A percentile compares a stretch with the other conserved stretches of the same genome.
Conservation (phyloP, 2,888 invertebrate species). For the Coenonympha arcania region DNA sequence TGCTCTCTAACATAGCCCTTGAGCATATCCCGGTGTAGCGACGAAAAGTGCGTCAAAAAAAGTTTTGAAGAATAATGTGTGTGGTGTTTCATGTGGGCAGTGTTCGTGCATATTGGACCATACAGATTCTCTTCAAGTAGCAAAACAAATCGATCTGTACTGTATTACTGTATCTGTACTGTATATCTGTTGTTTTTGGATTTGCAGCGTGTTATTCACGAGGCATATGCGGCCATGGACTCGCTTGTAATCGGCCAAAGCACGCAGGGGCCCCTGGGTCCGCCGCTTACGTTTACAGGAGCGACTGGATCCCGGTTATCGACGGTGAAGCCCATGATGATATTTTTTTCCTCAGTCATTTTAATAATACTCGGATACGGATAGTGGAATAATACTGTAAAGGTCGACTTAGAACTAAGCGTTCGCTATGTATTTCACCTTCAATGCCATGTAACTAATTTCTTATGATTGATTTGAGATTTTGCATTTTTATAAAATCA, state of each 20-base stretch:
- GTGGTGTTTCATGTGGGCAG: too few relatives aligned
- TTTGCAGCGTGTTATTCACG: slow-evolving; percentile 59
- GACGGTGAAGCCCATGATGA: slow-evolving; percentile 1
- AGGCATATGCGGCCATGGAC: slow-evolving; percentile 61
- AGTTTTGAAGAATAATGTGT: too few relatives aligned
- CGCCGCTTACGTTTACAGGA: slow-evolving; percentile 31
- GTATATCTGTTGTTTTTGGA: too few relatives aligned
- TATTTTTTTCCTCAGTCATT: neutral
- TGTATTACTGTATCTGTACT: too few relatives aligned
- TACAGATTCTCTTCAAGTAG: too few relatives aligned
- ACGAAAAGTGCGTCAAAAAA: too few relatives aligned
- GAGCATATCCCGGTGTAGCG: too few relatives aligned
- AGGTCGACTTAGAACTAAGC: neutral
- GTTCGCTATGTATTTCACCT: too few relatives aligned
- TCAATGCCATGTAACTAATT: neutral
- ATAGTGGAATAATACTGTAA: neutral
- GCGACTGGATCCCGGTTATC: slow-evolving; percentile 15
- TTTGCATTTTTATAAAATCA: neutral
- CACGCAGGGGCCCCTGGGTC: slow-evolving; percentile 29
- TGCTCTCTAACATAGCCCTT: too few relatives aligned
- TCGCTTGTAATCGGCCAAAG: slow-evolving; percentile 55
- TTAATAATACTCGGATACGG: slow-evolving; percentile 13
- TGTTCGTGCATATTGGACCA: too few relatives aligned
- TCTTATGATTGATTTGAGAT: too few relatives aligned
- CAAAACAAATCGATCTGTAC: too few relatives aligned